Conservation (phyloP, 2,113 vertebrate genomes). For the Anseranas semipalmata region DNA sequence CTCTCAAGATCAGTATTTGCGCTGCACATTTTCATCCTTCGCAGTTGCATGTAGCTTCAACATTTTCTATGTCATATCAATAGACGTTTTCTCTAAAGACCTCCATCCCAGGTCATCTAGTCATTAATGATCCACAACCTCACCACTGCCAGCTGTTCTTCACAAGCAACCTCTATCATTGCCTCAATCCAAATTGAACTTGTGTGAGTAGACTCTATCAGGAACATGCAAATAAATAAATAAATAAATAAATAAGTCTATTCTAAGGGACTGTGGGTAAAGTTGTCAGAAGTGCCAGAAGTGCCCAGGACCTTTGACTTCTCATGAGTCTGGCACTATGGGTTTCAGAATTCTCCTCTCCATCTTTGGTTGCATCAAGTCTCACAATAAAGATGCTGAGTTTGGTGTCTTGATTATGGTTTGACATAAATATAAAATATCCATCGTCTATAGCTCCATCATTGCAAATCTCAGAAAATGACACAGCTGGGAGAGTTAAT, state of each 20-base stretch:
- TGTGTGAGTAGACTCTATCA: not conserved
- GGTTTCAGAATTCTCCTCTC: not conserved
- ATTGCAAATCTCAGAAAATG: not conserved
- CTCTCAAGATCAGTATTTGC: not conserved
- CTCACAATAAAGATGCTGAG: not conserved
- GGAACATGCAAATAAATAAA: not conserved
- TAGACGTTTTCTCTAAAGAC: not conserved
- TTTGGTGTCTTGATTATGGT: not conserved
- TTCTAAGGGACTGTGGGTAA: not conserved
- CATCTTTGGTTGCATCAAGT: not conserved
- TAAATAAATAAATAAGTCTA: too few species aligned
- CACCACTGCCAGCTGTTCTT: not conserved
- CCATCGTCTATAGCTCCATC: not conserved
- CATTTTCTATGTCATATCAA: not conserved
- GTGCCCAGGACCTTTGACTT: not conserved
- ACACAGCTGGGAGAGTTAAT: not conserved
- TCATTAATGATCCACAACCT: not conserved
- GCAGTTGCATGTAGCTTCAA: constrained; percentile 40
- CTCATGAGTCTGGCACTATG: not conserved
- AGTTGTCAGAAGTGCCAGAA: not conserved
- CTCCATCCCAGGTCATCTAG: constrained; percentile 19
- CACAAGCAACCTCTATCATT: not conserved
- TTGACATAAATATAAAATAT: fast-evolving
- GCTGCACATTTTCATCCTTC: constrained; percentile 21
- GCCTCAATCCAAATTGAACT: not conserved